Percentiles rank a stretch among this genome's conserved stretches.
These are phyloP conservation scores for Nycticryphes semicollaris DNA, from an alignment of 2,113 vertebrate genomes.

Conservation along the genomic window DNA sequence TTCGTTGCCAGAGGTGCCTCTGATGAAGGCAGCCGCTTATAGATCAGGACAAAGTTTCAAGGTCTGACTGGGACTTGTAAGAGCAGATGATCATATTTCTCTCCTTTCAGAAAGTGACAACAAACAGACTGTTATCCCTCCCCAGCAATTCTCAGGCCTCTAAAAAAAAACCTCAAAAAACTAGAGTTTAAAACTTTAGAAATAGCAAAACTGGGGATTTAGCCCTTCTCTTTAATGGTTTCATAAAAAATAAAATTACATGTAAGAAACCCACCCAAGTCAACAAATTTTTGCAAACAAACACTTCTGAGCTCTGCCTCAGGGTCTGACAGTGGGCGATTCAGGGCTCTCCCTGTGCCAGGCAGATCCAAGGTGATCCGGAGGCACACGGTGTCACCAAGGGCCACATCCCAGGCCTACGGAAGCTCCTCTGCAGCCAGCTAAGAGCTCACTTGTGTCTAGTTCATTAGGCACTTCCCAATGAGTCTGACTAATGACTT, in stretches of 20 bases:
- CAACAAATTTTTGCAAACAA: neutral
- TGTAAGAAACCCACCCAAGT: neutral
- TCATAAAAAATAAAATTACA: neutral
- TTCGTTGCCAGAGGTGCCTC: neutral
- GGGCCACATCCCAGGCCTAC: neutral
- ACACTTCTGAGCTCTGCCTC: neutral
- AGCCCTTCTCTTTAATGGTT: neutral
- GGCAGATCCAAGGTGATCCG: neutral
- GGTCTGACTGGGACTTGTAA: neutral
- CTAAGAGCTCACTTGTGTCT: neutral
- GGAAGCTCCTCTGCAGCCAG: neutral
- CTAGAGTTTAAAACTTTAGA: neutral
- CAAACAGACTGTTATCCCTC: neutral
- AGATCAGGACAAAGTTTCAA: neutral
- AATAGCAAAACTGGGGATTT: neutral
- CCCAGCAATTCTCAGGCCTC: neutral
- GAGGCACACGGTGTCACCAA: rapidly evolving
- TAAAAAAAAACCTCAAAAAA: neutral
- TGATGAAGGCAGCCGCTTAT: neutral
- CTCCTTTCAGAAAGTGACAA: neutral
- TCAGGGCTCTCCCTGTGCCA: neutral
- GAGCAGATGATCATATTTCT: neutral
- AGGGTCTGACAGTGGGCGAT: rapidly evolving
- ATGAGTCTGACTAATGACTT: neutral
- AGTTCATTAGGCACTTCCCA: neutral